phyloP scores from a whole-genome alignment of 2,888 invertebrate species.

The Aleiodes testaceus region DNA sequence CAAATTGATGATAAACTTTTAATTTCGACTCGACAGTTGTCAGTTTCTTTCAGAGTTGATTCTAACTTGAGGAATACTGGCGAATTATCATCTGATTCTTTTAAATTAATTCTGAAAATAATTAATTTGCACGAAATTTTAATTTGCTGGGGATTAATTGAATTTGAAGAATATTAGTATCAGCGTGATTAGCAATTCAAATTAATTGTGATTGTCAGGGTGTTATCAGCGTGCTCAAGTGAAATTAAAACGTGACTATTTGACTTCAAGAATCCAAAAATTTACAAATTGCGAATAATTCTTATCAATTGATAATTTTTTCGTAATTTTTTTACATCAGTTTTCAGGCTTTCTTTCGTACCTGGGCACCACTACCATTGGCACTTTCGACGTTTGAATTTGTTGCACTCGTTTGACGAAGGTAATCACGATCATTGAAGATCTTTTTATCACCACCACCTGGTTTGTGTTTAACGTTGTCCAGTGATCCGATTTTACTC shows the following conservation, averaged over 20 bases:
- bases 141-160: constrained; percentile 2
- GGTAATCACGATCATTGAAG: constrained; percentile 93
- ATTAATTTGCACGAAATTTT: not conserved
- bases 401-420: constrained; percentile 79
- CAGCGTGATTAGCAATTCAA: constrained; percentile 1
- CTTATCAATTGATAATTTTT: not conserved
- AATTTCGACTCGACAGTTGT: too few species aligned
- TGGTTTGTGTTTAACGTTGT: constrained; percentile 92
- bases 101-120: too few species aligned
- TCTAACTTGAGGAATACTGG: too few species aligned
- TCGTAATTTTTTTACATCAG: not conserved
- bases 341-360: constrained; percentile 53
- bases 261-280: not conserved
- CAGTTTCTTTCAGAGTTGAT: too few species aligned
- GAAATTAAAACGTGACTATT: constrained; percentile 8
- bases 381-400: constrained; percentile 65
- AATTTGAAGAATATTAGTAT: constrained; percentile 13
- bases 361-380: constrained; percentile 68
- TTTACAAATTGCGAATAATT: not conserved
- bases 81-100: too few species aligned
- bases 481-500: constrained; percentile 93
- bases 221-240: constrained; percentile 8
- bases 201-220: constrained; percentile 2
- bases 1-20: too few species aligned
- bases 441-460: constrained; percentile 96